Base-by-base conservation (phyloP, 2,797 vertebrate species). In the Botia almorhae region DNA sequence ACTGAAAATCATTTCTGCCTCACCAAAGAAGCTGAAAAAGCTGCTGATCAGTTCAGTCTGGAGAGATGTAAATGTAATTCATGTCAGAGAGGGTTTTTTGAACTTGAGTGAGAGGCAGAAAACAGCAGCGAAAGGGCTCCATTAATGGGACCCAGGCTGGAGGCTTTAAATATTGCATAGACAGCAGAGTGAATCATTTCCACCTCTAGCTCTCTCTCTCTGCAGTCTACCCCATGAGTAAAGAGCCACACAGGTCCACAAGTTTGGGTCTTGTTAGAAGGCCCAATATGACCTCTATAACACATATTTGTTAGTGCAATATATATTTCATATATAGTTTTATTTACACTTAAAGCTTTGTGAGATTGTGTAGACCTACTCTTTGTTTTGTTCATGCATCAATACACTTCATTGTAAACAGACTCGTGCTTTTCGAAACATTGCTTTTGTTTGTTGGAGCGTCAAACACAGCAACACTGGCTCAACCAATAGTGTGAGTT, bases 81-180 rank as follows among this genome's bases (percentile, higher is more conserved):
- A 71, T 78, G 71, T 84, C 74, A 76, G 80, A 71, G 78, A 65
- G 71, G 68, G 63, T 50, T 65, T 64, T 79, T 83, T 50, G 16
- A 79, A 77, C 60, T 82, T 84, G 77, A 83, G 78, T 76, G 78
- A 81, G 70, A 69, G 74, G 75, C 58, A 63, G 75, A 74, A 72
- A 75, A 76, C 81, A 74, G 75, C 48, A 55, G 50, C n/a, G 56
- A 78, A 85, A 78, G 63, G 78, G 61, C 61, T 85, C 77, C 80
- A 69, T 84, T 84, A 84, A 85, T 85, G 84, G 84, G 70, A 83
- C 77, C 78, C 82, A 63, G 82, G 74, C 80, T 53, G 43, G 81
- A 68, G 75, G 80, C 70, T 71, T 82, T 85, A 86, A 86, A 86
- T 87, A 86, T 86, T 85, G 85, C 85, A 83, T 83, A 71, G 68